A percentile compares a stretch with the other conserved stretches of the same genome.
Conservation (phyloP, 2,113 vertebrate genomes). For the Megalops atlanticus region DNA sequence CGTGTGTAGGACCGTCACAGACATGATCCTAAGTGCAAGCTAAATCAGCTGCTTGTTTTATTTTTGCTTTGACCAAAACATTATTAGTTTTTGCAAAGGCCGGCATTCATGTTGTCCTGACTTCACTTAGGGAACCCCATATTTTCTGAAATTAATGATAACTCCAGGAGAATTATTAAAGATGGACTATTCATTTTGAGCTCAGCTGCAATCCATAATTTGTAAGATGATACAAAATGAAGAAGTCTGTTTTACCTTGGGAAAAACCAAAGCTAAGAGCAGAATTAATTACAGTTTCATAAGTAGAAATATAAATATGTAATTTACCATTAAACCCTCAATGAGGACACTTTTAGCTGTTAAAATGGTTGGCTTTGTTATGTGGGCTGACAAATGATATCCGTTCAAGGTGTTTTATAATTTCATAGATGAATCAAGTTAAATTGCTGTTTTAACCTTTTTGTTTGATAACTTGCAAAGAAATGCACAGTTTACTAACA, state of each 20-base stretch:
- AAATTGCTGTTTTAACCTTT: not conserved
- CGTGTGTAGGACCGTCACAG: not conserved
- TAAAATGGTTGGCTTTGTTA: not conserved
- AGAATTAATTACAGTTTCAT: not conserved
- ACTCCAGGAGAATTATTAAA: too few relatives aligned
- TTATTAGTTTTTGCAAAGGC: not conserved
- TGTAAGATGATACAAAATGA: not conserved
- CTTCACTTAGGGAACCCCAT: not conserved
- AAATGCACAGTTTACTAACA: not conserved
- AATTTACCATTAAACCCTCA: not conserved
- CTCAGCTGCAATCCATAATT: not conserved
- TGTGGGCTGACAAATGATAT: not conserved
- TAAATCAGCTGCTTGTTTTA: not conserved
- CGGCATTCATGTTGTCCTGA: not conserved
- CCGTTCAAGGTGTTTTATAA: not conserved
- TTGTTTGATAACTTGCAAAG: not conserved
- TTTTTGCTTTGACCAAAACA: not conserved
- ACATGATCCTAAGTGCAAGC: not conserved
- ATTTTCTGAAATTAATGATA: not conserved
- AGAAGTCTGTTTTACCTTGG: not conserved
- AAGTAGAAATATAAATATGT: constrained; percentile 7
- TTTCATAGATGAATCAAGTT: not conserved
- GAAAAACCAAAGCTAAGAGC: not conserved
- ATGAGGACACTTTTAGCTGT: not conserved
- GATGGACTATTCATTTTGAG: not conserved